A percentile compares a stretch with the other conserved stretches of the same genome.
These are phyloP conservation scores for Mormyrops boulengeri DNA, from an alignment of 2,797 vertebrate genomes.

Conservation along the genomic window DNA sequence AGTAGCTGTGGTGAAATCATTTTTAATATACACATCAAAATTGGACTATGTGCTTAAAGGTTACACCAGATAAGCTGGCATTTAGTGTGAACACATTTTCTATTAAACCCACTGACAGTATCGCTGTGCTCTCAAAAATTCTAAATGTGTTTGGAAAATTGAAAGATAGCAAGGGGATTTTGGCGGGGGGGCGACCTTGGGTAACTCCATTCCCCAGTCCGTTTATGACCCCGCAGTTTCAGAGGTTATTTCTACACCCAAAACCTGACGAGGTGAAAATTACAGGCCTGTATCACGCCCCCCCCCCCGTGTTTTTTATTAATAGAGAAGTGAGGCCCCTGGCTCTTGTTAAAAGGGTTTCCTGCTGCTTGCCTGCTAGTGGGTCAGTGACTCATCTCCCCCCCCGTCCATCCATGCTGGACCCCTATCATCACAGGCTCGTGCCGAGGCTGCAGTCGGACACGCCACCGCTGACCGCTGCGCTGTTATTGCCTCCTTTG, in stretches of 20 bases:
- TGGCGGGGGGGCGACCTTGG: background rate
- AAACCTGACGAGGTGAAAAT: background rate
- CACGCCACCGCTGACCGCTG: background rate
- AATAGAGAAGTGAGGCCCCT: background rate
- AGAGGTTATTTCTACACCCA: background rate
- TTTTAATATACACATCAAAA: slow-evolving; percentile 5
- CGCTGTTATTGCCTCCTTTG: background rate
- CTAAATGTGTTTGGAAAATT: slow-evolving; percentile 14
- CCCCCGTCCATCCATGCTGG: background rate
- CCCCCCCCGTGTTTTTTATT: background rate
- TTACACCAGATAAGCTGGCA: background rate
- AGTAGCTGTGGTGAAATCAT: background rate
- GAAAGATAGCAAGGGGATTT: slow-evolving; percentile 2
- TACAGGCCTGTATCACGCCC: background rate
- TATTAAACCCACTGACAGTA: background rate
- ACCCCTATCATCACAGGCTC: background rate
- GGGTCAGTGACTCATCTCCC: background rate
- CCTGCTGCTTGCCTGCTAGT: background rate
- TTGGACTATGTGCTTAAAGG: background rate
- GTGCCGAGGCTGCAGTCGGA: background rate
- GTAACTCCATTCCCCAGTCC: background rate
- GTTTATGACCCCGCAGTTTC: background rate
- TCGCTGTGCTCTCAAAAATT: slow-evolving; percentile 1
- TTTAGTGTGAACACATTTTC: slow-evolving; percentile 9
- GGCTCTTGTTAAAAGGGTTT: background rate